Evolutionary conservation across 2,113 vertebrate genomes (phyloP).

Genomic region (Trachemys scripta): DNA sequence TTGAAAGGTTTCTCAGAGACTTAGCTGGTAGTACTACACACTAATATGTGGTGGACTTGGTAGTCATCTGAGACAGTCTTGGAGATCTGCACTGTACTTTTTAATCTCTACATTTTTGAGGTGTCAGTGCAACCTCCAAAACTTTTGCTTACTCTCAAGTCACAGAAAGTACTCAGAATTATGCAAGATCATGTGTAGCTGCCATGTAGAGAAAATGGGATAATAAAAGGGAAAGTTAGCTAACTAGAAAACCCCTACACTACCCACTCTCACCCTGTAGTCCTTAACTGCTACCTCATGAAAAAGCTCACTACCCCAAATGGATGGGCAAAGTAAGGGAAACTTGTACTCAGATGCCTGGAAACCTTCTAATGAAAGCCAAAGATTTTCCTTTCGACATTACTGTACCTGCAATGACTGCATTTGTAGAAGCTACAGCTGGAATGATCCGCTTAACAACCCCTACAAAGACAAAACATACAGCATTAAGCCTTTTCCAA

Average conservation of each 20-base stretch:
- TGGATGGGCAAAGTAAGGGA: background rate
- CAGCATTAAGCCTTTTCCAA: background rate
- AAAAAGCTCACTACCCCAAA: background rate
- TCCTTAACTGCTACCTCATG: background rate
- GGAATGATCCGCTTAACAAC: constrained; percentile 98
- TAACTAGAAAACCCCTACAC: background rate
- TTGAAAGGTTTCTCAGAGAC: background rate
- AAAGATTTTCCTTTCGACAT: background rate
- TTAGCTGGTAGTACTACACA: background rate
- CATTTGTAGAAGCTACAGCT: constrained; percentile 97
- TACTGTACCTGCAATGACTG: constrained; percentile 92
- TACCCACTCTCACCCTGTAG: background rate
- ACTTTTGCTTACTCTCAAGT: background rate
- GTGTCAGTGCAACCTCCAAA: background rate
- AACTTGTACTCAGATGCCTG: background rate
- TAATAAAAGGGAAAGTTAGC: background rate
- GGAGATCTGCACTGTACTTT: background rate
- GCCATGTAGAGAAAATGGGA: background rate
- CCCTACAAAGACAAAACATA: constrained; percentile 79
- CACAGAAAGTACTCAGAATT: background rate
- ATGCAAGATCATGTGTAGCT: background rate
- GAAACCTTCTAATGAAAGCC: background rate
- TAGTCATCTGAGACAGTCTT: background rate
- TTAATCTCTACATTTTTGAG: background rate
- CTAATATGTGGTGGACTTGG: fast-evolving